Conservation (phyloP, 92 coral and sea anemone species). For the Muricea muricata region DNA sequence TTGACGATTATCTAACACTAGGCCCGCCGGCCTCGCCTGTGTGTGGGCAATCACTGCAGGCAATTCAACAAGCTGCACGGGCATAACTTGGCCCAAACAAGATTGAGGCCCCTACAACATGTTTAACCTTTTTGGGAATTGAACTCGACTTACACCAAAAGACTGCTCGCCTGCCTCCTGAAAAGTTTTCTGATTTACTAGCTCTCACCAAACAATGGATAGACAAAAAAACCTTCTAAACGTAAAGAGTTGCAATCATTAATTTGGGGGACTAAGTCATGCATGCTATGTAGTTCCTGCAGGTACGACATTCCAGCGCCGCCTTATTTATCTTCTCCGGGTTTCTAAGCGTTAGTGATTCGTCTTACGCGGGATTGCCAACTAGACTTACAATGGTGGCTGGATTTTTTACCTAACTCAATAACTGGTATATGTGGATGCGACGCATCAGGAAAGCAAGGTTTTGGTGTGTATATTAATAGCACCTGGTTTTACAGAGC, state of each 20-base stretch:
- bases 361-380: neutral
- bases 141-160: slow-evolving; percentile 20
- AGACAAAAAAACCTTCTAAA: no score
- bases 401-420: neutral
- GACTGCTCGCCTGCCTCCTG: slow-evolving; percentile 35
- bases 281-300: slow-evolving; percentile 53
- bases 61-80: no score
- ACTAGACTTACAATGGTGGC: neutral
- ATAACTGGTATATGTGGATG: neutral
- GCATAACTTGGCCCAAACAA: slow-evolving; percentile 39
- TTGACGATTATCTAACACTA: no score
- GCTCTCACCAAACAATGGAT: no score
- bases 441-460: neutral
- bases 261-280: slow-evolving; percentile 49
- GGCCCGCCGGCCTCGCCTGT: no score
- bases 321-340: slow-evolving; percentile 44
- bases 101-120: slow-evolving; percentile 40
- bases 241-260: no score
- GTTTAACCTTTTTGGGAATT: slow-evolving; percentile 34
- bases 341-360: no score
- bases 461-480: no score
- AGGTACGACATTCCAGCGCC: slow-evolving; percentile 49
- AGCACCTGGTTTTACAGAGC: no score
- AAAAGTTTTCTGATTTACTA: slow-evolving; percentile 29
- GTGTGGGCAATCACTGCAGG: no score